phyloP scores from a whole-genome alignment of 2,797 vertebrate species.

The Apodemus agrarius region DNA sequence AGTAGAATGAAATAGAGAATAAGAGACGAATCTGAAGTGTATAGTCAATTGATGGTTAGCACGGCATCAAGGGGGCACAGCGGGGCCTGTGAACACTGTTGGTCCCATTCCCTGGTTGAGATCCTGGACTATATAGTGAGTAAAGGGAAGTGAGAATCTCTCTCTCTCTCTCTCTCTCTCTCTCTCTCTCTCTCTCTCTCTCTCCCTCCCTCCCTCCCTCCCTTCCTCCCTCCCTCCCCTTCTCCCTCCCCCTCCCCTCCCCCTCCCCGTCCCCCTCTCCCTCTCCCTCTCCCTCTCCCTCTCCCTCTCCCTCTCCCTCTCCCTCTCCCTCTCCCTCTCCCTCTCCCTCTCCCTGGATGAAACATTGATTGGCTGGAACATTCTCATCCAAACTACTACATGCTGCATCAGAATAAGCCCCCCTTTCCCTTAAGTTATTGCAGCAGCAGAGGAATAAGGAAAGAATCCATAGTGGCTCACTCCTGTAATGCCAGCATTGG shows the following conservation, averaged over 20 bases:
- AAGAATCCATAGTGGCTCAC: neutral
- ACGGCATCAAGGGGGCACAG: neutral
- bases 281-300: neutral
- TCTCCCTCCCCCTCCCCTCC: too few relatives aligned
- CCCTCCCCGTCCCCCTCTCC: too few relatives aligned
- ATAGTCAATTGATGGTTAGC: neutral
- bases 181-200: too few relatives aligned
- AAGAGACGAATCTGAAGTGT: neutral
- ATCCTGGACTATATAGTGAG: neutral
- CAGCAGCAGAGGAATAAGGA: neutral
- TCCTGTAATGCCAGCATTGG: neutral
- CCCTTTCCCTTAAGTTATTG: neutral
- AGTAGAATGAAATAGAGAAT: neutral
- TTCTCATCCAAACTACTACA: neutral
- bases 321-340: fast-evolving
- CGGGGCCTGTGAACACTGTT: neutral
- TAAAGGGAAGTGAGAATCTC: neutral
- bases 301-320: too few relatives aligned
- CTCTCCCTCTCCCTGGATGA: neutral
- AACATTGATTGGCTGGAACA: neutral
- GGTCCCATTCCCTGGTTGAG: neutral
- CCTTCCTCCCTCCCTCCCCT: too few relatives aligned
- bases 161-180: neutral
- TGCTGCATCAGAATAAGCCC: neutral
- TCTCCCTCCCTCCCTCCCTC: too few relatives aligned